phyloP scores from a whole-genome alignment of 2,113 vertebrate genomes.

The Dicerorhinus sumatrensis region DNA sequence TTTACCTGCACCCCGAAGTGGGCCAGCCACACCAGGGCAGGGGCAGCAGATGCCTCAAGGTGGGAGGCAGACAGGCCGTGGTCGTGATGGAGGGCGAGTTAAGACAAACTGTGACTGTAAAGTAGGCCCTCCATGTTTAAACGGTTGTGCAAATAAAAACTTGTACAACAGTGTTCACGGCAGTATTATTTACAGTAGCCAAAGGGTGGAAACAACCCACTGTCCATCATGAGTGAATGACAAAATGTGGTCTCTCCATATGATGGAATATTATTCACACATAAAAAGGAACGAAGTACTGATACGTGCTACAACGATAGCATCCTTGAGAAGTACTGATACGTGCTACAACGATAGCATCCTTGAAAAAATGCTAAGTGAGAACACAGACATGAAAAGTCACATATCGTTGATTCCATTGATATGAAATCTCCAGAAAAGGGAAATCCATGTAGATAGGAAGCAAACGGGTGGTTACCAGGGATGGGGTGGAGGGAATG shows the following conservation, averaged over 20 bases:
- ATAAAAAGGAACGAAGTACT: not conserved
- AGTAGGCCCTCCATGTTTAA: rapidly evolving
- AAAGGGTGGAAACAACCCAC: not conserved
- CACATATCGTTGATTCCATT: not conserved
- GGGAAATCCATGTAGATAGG: not conserved
- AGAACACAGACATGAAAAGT: not conserved
- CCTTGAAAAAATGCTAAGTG: not conserved
- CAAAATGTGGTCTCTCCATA: not conserved
- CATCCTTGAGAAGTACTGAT: not conserved
- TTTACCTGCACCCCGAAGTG: not conserved
- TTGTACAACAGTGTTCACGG: not conserved
- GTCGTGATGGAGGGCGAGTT: not conserved
- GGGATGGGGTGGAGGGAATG: not conserved
- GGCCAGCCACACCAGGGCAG: not conserved
- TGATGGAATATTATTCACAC: not conserved
- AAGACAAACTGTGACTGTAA: not conserved
- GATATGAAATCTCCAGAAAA: not conserved
- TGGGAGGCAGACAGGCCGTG: not conserved
- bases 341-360: not conserved
- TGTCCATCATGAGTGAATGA: not conserved
- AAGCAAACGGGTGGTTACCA: not conserved
- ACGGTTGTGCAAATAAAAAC: not conserved
- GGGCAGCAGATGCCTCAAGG: not conserved
- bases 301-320: not conserved
- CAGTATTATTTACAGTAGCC: too few species aligned